phyloP scores from a whole-genome alignment of 2,888 invertebrate species.

The Sinopyrophorus schimmeli region DNA sequence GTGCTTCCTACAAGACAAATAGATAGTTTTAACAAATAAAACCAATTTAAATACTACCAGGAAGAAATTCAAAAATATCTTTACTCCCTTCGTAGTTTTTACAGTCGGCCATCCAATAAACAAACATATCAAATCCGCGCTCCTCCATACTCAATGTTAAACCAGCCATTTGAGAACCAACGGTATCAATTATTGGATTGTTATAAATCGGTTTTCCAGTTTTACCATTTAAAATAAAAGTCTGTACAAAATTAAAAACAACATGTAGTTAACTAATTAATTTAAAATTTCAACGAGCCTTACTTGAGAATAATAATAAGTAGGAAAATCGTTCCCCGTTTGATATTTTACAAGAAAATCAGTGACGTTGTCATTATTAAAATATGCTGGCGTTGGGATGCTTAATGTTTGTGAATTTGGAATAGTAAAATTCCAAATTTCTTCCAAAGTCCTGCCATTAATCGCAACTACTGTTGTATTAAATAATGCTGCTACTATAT shows the following conservation, averaged over 20 bases:
- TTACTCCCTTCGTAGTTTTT: conserved; percentile 55
- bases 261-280: neutral
- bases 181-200: conserved; percentile 62
- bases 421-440: conserved; percentile 75
- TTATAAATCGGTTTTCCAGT: conserved; percentile 63
- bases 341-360: conserved; percentile 76
- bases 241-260: conserved; percentile 47
- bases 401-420: conserved; percentile 71
- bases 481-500: conserved; percentile 73
- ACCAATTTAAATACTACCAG: conserved; percentile 38
- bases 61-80: conserved; percentile 59
- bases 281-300: neutral
- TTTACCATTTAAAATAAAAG: conserved; percentile 63
- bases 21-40: neutral
- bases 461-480: conserved; percentile 74
- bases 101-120: conserved; percentile 78
- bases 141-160: conserved; percentile 62
- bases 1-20: conserved; percentile 28
- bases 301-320: conserved; percentile 74
- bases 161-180: conserved; percentile 65
- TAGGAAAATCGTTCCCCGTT: conserved; percentile 70
- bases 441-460: conserved; percentile 67
- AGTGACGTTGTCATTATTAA: conserved; percentile 73
- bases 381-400: conserved; percentile 77
- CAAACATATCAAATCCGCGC: conserved; percentile 74